Conservation (phyloP, 92 coral and sea anemone genomes). For the Heteractis magnifica region DNA sequence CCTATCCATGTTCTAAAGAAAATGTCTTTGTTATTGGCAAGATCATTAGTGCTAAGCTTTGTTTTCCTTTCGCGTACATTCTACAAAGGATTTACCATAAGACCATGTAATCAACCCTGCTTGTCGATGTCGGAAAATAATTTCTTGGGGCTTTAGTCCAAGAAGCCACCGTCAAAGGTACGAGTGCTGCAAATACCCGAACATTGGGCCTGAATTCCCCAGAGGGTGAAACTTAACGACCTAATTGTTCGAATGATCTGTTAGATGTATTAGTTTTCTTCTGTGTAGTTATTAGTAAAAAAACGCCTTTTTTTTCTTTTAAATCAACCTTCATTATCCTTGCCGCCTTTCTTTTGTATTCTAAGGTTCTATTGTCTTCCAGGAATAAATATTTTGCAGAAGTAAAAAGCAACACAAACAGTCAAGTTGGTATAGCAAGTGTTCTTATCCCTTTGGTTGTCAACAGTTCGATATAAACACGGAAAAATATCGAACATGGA, state of each 20-base stretch:
- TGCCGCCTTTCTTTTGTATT: conserved; percentile 30
- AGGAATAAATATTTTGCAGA: conserved; percentile 11
- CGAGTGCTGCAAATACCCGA: background rate
- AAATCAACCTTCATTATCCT: conserved; percentile 26
- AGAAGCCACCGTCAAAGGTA: background rate
- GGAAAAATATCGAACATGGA: background rate
- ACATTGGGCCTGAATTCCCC: background rate
- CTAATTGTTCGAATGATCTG: conserved; percentile 19
- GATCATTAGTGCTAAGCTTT: conserved; percentile 38
- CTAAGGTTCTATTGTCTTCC: conserved; percentile 20
- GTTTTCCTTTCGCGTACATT: conserved; percentile 20
- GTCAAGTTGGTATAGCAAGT: background rate
- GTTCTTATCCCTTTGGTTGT: conserved; percentile 1
- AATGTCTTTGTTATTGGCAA: conserved; percentile 37
- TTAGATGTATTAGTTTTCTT: conserved; percentile 28
- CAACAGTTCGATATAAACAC: conserved; percentile 23
- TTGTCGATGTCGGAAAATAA: conserved; percentile 12
- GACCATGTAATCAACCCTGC: conserved; percentile 20
- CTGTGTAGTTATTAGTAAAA: conserved; percentile 28
- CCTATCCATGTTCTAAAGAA: conserved; percentile 50
- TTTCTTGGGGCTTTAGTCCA: background rate
- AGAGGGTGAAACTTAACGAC: background rate
- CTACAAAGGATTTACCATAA: conserved; percentile 24
- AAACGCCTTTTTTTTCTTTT: conserved; percentile 28
- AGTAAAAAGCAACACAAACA: conserved; percentile 13